Conservation (phyloP, 2,888 invertebrate genomes). For the Epinotia bilunana region DNA sequence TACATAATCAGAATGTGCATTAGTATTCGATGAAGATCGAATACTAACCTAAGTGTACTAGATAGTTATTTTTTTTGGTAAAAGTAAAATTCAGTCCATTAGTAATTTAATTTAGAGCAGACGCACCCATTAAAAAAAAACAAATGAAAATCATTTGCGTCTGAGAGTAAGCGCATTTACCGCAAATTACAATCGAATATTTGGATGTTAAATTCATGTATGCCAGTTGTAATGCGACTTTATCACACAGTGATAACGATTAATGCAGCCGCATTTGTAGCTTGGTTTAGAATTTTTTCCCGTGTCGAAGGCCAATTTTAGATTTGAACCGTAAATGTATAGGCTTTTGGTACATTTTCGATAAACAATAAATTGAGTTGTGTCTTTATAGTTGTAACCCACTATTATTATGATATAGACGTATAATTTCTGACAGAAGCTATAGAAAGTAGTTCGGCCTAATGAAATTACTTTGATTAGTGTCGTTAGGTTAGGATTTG, state of each 20-base stretch:
- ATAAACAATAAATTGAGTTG: background rate
- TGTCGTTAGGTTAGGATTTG: conserved; percentile 11
- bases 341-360: background rate
- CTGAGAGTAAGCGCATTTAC: conserved; percentile 8
- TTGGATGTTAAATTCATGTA: background rate
- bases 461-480: conserved; percentile 31
- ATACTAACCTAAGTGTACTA: too few relatives aligned
- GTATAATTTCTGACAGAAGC: conserved; percentile 10
- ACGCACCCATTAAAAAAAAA: conserved; percentile 13
- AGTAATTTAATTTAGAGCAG: conserved; percentile 27
- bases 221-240: background rate
- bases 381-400: background rate
- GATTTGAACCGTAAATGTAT: background rate
- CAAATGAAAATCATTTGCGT: conserved; percentile 15
- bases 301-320: background rate
- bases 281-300: background rate
- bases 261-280: background rate
- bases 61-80: background rate
- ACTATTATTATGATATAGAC: background rate
- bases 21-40: too few relatives aligned
- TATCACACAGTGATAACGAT: background rate
- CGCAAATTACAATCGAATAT: conserved; percentile 16
- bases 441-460: conserved; percentile 27
- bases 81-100: background rate
- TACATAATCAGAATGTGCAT: too few relatives aligned